Evolutionary conservation across 2,888 invertebrate species (phyloP).

Genomic region (Disparrhopalites patrizii): DNA sequence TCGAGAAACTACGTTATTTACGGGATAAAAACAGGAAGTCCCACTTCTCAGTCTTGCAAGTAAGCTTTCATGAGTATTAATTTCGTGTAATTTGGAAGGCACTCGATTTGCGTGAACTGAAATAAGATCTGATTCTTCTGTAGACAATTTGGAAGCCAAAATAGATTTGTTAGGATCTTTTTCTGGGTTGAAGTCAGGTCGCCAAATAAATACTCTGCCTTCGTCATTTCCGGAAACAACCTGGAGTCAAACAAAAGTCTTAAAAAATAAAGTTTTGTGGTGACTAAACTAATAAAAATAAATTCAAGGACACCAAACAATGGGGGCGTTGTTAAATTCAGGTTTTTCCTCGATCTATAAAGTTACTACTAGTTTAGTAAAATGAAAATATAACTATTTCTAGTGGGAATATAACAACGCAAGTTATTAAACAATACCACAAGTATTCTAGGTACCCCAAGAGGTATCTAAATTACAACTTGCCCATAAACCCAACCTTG

Average conservation of each 20-base stretch:
- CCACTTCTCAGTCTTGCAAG: neutral
- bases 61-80: neutral
- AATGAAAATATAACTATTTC: too few species aligned
- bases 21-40: neutral
- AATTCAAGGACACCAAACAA: neutral
- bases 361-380: too few species aligned
- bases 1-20: too few species aligned
- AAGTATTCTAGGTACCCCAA: too few species aligned
- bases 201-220: slow-evolving; percentile 72
- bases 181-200: slow-evolving; percentile 48
- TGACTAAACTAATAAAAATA: too few species aligned
- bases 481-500: too few species aligned
- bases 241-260: slow-evolving; percentile 48
- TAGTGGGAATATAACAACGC: too few species aligned
- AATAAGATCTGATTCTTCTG: neutral
- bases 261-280: too few species aligned
- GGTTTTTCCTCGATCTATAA: too few species aligned
- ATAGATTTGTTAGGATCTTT: neutral
- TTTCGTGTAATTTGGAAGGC: neutral
- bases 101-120: neutral
- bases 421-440: too few species aligned
- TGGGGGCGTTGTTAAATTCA: neutral
- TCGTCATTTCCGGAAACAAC: slow-evolving; percentile 82
- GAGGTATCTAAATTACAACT: too few species aligned
- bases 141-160: neutral